phyloP scores from a whole-genome alignment of 2,113 vertebrate species.

The Archocentrus centrarchus region DNA sequence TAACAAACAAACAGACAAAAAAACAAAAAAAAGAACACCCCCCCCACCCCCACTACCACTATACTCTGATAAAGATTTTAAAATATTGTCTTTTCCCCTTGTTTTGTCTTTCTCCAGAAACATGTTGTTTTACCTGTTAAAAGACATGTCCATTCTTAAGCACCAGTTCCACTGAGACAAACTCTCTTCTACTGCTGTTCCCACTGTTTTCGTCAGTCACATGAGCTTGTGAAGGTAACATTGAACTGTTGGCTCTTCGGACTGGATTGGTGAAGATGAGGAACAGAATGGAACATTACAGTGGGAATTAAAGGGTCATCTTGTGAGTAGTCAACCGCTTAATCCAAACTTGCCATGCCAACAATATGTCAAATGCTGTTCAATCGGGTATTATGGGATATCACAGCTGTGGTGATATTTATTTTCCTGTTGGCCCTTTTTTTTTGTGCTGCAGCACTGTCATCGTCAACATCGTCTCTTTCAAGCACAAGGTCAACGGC shows the following conservation, averaged over 20 bases:
- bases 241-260: constrained; percentile 10
- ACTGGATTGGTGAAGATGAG: not conserved
- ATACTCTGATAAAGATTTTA: not conserved
- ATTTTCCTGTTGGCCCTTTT: constrained; percentile 32
- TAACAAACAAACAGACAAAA: constrained; percentile 10
- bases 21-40: not conserved
- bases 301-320: constrained; percentile 28
- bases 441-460: constrained; percentile 22
- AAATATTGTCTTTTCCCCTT: not conserved
- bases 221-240: constrained; percentile 19
- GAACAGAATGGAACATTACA: not conserved
- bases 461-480: constrained; percentile 31
- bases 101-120: not conserved
- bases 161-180: not conserved
- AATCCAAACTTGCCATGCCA: constrained; percentile 10
- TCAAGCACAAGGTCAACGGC: constrained; percentile 53
- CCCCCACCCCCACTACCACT: not conserved
- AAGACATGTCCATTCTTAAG: constrained; percentile 13
- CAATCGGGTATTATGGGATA: constrained; percentile 17
- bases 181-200: constrained; percentile 6
- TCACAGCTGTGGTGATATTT: constrained; percentile 56
- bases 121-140: not conserved
- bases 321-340: constrained; percentile 41
- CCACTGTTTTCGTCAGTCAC: constrained; percentile 19
- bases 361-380: constrained; percentile 48